phyloP scores from a whole-genome alignment of 2,888 invertebrate genomes.

The Chymomyza caudatula region DNA sequence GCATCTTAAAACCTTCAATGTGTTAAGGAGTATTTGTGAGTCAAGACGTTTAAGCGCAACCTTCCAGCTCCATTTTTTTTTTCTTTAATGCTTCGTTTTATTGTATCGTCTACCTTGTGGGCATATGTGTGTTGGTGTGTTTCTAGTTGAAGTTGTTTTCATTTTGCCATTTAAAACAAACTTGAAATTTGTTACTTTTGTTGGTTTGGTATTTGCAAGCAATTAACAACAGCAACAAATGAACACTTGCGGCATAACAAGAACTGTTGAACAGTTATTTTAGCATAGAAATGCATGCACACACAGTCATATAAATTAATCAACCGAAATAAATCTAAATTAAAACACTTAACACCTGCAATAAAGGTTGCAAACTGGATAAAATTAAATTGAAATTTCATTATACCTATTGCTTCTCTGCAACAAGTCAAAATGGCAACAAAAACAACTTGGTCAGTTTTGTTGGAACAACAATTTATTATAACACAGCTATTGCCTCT shows the following conservation, averaged over 20 bases:
- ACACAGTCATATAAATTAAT: constrained; percentile 45
- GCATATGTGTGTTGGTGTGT: neutral
- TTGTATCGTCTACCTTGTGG: neutral
- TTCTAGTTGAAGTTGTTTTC: neutral
- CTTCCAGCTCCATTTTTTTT: neutral
- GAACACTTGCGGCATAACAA: constrained; percentile 37
- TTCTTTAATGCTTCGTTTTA: too few species aligned
- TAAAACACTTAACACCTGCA: constrained; percentile 56
- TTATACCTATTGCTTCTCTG: constrained; percentile 16
- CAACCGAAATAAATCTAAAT: constrained; percentile 52
- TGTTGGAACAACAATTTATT: constrained; percentile 42
- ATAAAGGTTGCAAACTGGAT: neutral
- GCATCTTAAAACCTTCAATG: too few species aligned
- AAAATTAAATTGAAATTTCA: constrained; percentile 54
- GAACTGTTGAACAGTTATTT: too few species aligned
- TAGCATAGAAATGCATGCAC: constrained; percentile 3
- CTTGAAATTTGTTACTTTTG: neutral
- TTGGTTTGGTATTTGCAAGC: constrained; percentile 35
- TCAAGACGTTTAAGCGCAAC: neutral
- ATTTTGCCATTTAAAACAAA: neutral
- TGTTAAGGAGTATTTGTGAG: too few species aligned
- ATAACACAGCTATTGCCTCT: constrained; percentile 17
- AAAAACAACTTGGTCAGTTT: constrained; percentile 7
- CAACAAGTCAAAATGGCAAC: constrained; percentile 28
- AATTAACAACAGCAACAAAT: constrained; percentile 50